Percentiles rank a stretch among this genome's conserved stretches.
phyloP scores from a whole-genome alignment of 1,140 invertebrate genomes.

The Argopecten irradians region DNA sequence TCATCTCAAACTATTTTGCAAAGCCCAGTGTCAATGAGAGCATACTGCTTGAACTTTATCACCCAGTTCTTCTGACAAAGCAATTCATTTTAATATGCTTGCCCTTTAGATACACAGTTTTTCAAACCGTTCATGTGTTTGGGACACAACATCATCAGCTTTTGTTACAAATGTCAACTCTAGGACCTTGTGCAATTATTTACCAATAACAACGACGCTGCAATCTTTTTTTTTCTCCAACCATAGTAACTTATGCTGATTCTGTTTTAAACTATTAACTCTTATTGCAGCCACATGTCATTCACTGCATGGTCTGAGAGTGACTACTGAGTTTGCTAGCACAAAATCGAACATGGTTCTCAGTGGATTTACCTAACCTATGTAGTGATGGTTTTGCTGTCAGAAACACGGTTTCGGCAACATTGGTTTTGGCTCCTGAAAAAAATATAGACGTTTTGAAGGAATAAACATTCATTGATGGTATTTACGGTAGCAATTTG shows the following conservation, averaged over 20 bases:
- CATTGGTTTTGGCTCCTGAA: not conserved
- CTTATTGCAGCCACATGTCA: conserved; percentile 30
- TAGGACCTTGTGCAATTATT: conserved; percentile 29
- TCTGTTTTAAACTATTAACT: conserved; percentile 27
- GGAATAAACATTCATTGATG: not conserved
- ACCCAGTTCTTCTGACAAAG: not conserved
- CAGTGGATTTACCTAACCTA: not conserved
- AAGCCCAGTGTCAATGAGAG: conserved; percentile 27
- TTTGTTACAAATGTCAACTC: conserved; percentile 26
- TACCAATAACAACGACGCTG: conserved; percentile 18
- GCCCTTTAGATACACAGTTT: conserved; percentile 13
- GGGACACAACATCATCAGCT: conserved; percentile 19
- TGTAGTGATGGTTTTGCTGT: conserved; percentile 6
- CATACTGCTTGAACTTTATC: conserved; percentile 27
- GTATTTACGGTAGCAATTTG: not conserved
- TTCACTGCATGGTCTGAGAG: conserved; percentile 19
- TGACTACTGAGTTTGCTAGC: not conserved
- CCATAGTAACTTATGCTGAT: conserved; percentile 34
- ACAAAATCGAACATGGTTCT: conserved; percentile 34
- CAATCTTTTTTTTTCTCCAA: conserved; percentile 31
- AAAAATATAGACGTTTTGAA: conserved; percentile 23
- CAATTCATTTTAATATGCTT: not conserved
- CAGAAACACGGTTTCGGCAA: conserved; percentile 26
- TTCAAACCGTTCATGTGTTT: conserved; percentile 24
- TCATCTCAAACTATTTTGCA: no score